phyloP scores from a whole-genome alignment of 2,113 vertebrate species.

The Ictidomys tridecemlineatus region DNA sequence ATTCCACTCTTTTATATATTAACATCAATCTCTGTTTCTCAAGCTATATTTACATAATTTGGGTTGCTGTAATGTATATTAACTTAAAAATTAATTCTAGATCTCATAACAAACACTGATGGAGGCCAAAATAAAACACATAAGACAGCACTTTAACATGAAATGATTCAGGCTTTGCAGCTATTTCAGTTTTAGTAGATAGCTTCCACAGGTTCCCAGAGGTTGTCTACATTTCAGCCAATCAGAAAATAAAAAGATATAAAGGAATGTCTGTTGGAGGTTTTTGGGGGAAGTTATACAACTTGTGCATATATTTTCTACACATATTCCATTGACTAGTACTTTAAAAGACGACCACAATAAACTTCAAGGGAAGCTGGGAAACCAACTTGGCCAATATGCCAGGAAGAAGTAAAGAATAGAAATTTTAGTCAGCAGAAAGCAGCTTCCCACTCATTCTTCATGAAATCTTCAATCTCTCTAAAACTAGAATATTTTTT shows the following conservation, averaged over 20 bases:
- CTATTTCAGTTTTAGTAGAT: neutral
- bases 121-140: neutral
- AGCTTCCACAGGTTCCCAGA: neutral
- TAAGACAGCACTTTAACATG: neutral
- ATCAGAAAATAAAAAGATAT: neutral
- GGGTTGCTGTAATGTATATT: neutral
- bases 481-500: neutral
- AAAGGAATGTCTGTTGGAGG: neutral
- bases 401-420: neutral
- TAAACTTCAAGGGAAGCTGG: neutral
- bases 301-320: neutral
- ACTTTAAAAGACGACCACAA: neutral
- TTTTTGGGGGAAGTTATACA: neutral
- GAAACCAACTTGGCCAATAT: neutral
- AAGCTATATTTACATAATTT: neutral
- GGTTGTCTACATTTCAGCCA: neutral
- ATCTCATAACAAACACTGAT: neutral
- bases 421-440: neutral
- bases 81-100: neutral
- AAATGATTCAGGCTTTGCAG: neutral
- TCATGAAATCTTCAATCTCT: neutral
- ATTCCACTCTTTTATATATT: neutral
- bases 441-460: neutral
- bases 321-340: neutral
- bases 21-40: neutral